phyloP scores from a whole-genome alignment of 2,113 vertebrate genomes.

The Natator depressus region DNA sequence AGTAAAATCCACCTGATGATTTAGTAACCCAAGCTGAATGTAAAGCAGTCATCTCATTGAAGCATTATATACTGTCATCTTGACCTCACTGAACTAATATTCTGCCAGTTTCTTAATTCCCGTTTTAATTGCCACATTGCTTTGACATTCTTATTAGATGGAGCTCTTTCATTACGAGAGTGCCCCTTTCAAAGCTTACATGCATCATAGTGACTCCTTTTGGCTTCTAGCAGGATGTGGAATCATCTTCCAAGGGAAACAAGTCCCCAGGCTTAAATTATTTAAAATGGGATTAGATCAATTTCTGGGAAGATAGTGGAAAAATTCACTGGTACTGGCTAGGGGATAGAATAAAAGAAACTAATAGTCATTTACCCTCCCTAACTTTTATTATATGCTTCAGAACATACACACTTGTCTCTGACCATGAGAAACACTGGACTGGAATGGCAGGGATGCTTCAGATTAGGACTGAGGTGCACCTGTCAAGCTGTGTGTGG shows the following conservation, averaged over 20 bases:
- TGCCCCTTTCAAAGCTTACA: background rate
- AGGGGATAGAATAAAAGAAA: background rate
- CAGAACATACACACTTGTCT: background rate
- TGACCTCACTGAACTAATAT: background rate
- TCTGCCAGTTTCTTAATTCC: background rate
- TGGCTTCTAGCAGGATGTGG: background rate
- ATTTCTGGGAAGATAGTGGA: accelerated
- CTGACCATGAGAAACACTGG: background rate
- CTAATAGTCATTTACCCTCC: background rate
- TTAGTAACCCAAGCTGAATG: background rate
- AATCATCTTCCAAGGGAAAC: background rate
- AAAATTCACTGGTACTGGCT: background rate
- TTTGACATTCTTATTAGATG: background rate
- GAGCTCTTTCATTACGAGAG: background rate
- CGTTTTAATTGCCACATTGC: background rate
- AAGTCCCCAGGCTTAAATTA: background rate
- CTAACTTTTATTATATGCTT: background rate
- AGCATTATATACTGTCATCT: background rate
- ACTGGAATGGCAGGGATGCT: background rate
- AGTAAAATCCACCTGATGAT: background rate
- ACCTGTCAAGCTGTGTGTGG: background rate
- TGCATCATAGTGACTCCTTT: background rate
- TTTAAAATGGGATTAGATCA: background rate
- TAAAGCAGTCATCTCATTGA: background rate
- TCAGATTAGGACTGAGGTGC: background rate